Evolutionary conservation across 2,113 vertebrate species (phyloP).

Genomic region (Mirza zaza): DNA sequence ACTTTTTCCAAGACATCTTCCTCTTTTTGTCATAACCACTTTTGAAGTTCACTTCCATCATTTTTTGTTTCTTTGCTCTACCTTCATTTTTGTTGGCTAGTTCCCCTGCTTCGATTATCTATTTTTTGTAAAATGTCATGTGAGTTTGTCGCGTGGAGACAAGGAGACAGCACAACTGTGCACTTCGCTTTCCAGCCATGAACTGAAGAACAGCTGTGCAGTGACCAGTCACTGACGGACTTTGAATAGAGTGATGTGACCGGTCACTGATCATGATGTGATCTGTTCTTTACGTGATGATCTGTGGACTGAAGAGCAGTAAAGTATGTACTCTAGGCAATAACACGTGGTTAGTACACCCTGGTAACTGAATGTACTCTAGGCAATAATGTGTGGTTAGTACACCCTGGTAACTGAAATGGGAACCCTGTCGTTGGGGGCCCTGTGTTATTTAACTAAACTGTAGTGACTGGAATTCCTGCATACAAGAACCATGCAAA

Average conservation of each 20-base stretch:
- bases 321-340: neutral
- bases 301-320: neutral
- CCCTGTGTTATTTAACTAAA: neutral
- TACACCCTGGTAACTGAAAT: neutral
- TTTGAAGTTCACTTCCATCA: neutral
- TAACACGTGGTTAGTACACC: neutral
- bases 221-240: neutral
- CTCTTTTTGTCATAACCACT: neutral
- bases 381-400: neutral
- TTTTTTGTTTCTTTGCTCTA: neutral
- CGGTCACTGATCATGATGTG: neutral
- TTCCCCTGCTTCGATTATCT: neutral
- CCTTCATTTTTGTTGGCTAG: neutral
- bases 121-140: neutral
- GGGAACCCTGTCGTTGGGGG: neutral
- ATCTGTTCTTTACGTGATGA: neutral
- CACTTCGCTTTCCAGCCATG: neutral
- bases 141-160: neutral
- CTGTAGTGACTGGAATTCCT: neutral
- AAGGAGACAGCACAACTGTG: neutral
- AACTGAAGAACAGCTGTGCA: neutral
- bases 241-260: neutral
- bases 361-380: neutral
- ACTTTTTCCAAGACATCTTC: neutral
- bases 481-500: neutral